Conservation (phyloP, 2,888 invertebrate genomes). For the Rhagium mordax region DNA sequence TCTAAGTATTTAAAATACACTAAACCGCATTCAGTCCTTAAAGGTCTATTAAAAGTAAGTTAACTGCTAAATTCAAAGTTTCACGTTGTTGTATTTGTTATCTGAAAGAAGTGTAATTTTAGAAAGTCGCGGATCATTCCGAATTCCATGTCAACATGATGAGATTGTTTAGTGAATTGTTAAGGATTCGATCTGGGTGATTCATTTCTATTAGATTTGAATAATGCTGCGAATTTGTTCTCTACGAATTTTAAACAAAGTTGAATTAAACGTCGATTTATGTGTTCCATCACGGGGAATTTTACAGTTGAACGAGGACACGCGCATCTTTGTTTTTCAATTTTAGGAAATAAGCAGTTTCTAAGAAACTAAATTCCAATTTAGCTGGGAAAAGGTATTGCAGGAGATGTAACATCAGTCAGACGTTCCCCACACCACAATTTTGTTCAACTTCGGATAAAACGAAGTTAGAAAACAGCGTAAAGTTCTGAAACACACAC, state of each 20-base stretch:
- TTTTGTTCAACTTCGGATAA: conserved; percentile 44
- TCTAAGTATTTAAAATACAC: too few relatives aligned
- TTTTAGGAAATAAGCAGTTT: conserved; percentile 39
- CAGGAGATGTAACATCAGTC: conserved; percentile 36
- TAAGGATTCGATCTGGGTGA: neutral
- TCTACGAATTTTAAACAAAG: neutral
- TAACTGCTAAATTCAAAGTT: too few relatives aligned
- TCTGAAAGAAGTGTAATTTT: too few relatives aligned
- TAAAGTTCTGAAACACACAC: conserved; percentile 56
- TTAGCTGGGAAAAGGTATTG: conserved; percentile 30
- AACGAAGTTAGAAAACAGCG: conserved; percentile 59
- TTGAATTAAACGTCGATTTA: conserved; percentile 15
- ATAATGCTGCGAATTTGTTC: neutral
- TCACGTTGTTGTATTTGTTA: too few relatives aligned
- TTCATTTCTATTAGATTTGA: neutral
- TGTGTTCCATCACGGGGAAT: conserved; percentile 4
- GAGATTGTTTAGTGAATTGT: neutral
- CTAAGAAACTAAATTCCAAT: conserved; percentile 40
- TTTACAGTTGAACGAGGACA: conserved; percentile 3
- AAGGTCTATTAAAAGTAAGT: too few relatives aligned
- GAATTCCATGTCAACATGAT: neutral
- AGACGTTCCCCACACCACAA: conserved; percentile 18
- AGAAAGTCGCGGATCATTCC: neutral
- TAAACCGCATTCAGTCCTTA: too few relatives aligned
- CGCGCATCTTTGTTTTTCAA: conserved; percentile 32